Base-by-base conservation (phyloP, 2,113 vertebrate genomes). In the Anarrhichthys ocellatus region DNA sequence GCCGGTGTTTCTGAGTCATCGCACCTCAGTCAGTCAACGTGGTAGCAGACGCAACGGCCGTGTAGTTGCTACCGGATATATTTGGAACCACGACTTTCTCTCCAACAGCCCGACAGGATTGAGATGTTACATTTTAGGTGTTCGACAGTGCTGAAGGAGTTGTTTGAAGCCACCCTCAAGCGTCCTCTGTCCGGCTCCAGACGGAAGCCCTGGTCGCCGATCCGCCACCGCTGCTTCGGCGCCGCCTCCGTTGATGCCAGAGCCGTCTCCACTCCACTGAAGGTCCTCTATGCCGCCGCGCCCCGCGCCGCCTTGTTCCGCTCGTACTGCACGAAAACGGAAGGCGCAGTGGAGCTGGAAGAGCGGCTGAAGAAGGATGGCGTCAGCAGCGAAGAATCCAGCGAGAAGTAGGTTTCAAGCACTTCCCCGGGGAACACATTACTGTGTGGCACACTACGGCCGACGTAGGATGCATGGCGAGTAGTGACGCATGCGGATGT, bases 101-200 rank as follows among this genome's bases (percentile, higher is more conserved):
- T 54, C 38, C 22, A 62, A 82, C 46, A 75, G 87, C 83, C 79
- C 5, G 91, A 92, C 83, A 80, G 81, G 93, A 92, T 92, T 95
- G 94, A 95, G 80, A 96, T 96, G 95, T 96, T 95, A 88, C 94
- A 95, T 38, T 94, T 95, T 66, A 93, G 94, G 93, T 80, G 76
- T 40, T 88, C 94, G 29, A 61, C 87, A 94, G 76, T 86, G 87
- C 92, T 95, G 73, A 95, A 94, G 94, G 94, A 94, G 91, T 93
- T 95, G 84, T 91, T 90, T 82, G 79, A 92, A 85, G 82, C 91
- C 89, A 89, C 81, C 87, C 87, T 93, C 18, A 93, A 93, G 87
- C 94, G 93, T 87, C 87, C 92, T 46, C 79, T 91, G 36, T 69
- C 84, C 50, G 74, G 67, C 80, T 80, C 62, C 4, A 81, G 78